Conservation (phyloP, 2,888 invertebrate species). For the Drosophila leonis region DNA sequence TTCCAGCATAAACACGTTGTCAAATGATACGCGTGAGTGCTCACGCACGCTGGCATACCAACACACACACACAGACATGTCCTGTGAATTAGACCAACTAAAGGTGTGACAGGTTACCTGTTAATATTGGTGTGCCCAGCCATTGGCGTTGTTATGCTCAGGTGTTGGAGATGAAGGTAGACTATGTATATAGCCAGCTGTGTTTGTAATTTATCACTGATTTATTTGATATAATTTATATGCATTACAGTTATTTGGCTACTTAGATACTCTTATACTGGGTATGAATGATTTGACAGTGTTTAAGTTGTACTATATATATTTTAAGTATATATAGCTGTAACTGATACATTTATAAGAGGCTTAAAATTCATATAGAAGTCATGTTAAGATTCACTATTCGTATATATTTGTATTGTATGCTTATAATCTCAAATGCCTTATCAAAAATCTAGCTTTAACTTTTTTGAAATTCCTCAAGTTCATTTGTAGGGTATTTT, state of each 20-base stretch:
- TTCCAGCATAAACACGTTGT: conserved; percentile 77
- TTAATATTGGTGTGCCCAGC: conserved; percentile 24
- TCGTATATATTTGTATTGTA: not conserved
- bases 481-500: not conserved
- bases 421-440: not conserved
- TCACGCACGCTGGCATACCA: conserved; percentile 52
- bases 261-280: not conserved
- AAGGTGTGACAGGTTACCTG: conserved; percentile 22
- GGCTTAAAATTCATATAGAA: too few species aligned
- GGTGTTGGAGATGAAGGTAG: conserved; percentile 41
- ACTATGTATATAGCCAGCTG: conserved; percentile 16
- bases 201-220: conserved; percentile 60
- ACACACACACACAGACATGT: not conserved
- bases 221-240: conserved; percentile 44
- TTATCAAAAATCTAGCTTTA: not conserved
- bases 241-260: conserved; percentile 34
- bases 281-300: too few species aligned
- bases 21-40: conserved; percentile 73
- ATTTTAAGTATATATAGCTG: too few species aligned
- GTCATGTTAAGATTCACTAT: not conserved
- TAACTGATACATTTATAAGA: too few species aligned
- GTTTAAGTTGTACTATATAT: not conserved
- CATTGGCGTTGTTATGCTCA: conserved; percentile 30
- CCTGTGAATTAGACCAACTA: not conserved
- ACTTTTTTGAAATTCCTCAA: not conserved